Base-by-base conservation (phyloP, 2,888 invertebrate genomes). In the Altica lythri region DNA sequence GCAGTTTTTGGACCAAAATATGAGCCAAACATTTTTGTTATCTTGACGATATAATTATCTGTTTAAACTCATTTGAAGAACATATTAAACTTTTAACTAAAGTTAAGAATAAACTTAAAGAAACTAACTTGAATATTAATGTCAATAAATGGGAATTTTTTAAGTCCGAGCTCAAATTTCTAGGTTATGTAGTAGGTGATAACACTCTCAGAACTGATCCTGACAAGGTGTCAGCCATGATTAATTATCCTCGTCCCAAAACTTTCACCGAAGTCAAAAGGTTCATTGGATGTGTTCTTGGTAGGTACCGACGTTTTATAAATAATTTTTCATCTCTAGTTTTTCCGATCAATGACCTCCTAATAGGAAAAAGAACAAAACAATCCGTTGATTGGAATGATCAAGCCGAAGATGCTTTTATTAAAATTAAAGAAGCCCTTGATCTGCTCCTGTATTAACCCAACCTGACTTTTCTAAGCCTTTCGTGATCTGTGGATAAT, bases 121-220 rank as follows among this genome's bases (percentile, higher is more conserved):
- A n/a, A n/a, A n/a, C 68, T 3, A 60, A 63, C 10, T 43, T 72
- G 3, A 70, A 64, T 2, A 38, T 73, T 1, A 69, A 69, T 25
- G 19, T 49, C 1, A 49, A 46, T 0, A 70, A 72, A 35, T 61
- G 61, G 32, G 34, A 59, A 10, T 66, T 66, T 45, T 62, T 62
- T 19, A 47, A 49, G 16, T 19, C 18, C 12, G 43, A 59, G 9
- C 35, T 73, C 2, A 61, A 58, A 18, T 71, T 65, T 49, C 47
- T 75, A 4, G 73, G 75, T 2, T 68, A 66, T 38, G 22, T 68
- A 0, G 67, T 77, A 0, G 67, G 70, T 48, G 34, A 47, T 3
- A 29, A 65, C 1, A 69, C 69, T 12, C 13, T 55, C 10, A 6
- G 44, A 12, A 52, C 47, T 1, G 49, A 50, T 32, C 55, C 55